Conservation (phyloP, 2,888 invertebrate genomes). For the Philaethria dido region DNA sequence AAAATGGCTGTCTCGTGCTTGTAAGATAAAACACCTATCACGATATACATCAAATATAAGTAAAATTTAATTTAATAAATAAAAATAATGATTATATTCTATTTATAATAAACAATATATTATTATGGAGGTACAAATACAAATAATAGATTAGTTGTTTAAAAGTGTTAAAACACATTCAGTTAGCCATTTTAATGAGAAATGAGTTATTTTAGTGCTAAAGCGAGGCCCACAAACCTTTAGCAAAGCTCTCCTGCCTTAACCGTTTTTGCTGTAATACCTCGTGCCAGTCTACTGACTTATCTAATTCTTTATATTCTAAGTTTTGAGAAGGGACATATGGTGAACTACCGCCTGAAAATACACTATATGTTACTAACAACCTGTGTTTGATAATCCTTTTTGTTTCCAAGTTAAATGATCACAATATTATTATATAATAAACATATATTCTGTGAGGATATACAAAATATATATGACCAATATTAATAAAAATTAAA, state of each 20-base stretch:
- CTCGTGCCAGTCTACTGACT: constrained; percentile 79
- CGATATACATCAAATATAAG: too few species aligned
- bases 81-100: too few species aligned
- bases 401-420: not conserved
- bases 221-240: constrained; percentile 79
- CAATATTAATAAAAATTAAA: not conserved
- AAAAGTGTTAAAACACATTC: not conserved
- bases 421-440: not conserved
- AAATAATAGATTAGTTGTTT: too few species aligned
- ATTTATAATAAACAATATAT: too few species aligned
- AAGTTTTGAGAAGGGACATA: constrained; percentile 71
- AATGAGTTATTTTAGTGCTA: constrained; percentile 20
- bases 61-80: too few species aligned
- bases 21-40: too few species aligned
- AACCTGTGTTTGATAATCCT: constrained; percentile 17
- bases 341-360: constrained; percentile 76
- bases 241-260: constrained; percentile 67
- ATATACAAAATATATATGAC: not conserved
- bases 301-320: constrained; percentile 79
- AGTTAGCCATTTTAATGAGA: constrained; percentile 7
- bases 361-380: constrained; percentile 56
- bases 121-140: too few species aligned
- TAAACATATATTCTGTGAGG: not conserved
- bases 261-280: constrained; percentile 67
- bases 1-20: too few species aligned